These are phyloP conservation scores for Pleuronectes platessa DNA, from an alignment of 2,113 vertebrate species.

Conservation along the genomic window DNA sequence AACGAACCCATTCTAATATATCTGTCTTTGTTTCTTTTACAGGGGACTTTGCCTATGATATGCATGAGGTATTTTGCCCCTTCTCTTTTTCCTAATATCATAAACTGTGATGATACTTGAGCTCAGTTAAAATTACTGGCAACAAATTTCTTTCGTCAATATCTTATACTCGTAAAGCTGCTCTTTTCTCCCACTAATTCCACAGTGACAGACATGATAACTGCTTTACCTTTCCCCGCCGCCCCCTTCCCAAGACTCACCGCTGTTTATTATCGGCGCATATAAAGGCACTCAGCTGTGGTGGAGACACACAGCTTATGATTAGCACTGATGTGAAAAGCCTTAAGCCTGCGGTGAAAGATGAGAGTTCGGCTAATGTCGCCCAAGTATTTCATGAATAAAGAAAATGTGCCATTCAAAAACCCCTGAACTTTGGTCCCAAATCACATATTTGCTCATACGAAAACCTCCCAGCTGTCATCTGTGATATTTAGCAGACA, in stretches of 20 bases:
- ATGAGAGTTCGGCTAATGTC: slow-evolving; percentile 42
- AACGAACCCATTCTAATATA: slow-evolving; percentile 5
- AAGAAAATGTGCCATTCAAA: slow-evolving; percentile 46
- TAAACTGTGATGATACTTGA: slow-evolving; percentile 26
- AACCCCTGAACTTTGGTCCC: slow-evolving; percentile 31
- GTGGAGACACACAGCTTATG: slow-evolving; percentile 44
- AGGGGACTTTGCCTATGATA: slow-evolving; percentile 92
- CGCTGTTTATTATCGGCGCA: slow-evolving; percentile 44
- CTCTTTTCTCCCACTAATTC: slow-evolving; percentile 41
- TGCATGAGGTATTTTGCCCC: slow-evolving; percentile 83
- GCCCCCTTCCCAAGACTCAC: slow-evolving; percentile 9
- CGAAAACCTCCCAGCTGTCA: slow-evolving; percentile 51
- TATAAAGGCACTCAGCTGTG: slow-evolving; percentile 36
- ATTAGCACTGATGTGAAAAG: slow-evolving; percentile 53
- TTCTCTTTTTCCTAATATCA: slow-evolving; percentile 25
- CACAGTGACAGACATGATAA: slow-evolving; percentile 59
- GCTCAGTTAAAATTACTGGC: slow-evolving; percentile 6
- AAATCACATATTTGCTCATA: slow-evolving; percentile 38
- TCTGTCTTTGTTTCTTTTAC: slow-evolving; percentile 46
- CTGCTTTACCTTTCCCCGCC: slow-evolving; percentile 30
- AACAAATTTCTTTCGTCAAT: slow-evolving; percentile 41
- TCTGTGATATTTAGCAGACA: slow-evolving; percentile 39
- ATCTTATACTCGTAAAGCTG: slow-evolving; percentile 37
- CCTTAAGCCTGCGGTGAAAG: slow-evolving; percentile 62
- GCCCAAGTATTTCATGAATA: slow-evolving; percentile 59